Evolutionary conservation across 1,140 invertebrate genomes (phyloP).

Genomic region (Drosophila pseudoananassae): DNA sequence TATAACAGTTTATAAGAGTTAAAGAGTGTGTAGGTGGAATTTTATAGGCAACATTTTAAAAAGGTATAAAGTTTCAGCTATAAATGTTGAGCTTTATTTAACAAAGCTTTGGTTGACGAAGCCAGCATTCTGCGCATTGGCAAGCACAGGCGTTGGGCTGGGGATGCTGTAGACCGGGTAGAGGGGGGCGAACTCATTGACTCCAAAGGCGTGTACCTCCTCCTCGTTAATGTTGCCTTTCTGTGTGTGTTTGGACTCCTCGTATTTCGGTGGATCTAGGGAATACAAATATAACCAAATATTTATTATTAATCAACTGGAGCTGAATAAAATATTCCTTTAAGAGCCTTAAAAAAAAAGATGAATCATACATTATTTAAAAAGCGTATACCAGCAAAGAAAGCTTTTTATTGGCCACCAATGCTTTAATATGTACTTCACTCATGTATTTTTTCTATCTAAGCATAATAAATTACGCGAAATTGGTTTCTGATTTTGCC

Average conservation of each 20-base stretch:
- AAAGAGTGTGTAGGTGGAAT: neutral
- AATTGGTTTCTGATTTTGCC: neutral
- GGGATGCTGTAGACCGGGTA: constrained; percentile 79
- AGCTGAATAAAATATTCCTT: neutral
- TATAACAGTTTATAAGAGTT: neutral
- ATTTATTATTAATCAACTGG: neutral
- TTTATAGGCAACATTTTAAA: constrained; percentile 1
- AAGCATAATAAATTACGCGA: neutral
- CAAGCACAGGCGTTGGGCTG: constrained; percentile 57
- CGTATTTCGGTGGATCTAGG: constrained; percentile 63
- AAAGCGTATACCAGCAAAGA: neutral
- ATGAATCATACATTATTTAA: neutral
- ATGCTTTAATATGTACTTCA: neutral
- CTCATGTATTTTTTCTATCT: neutral
- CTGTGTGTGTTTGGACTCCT: constrained; percentile 62
- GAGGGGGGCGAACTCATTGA: constrained; percentile 72
- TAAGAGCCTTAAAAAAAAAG: neutral
- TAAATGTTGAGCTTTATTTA: constrained; percentile 17
- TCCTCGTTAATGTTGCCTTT: constrained; percentile 79
- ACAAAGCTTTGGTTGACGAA: constrained; percentile 61
- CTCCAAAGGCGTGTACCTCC: constrained; percentile 69
- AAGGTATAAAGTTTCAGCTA: neutral
- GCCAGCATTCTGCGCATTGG: constrained; percentile 49
- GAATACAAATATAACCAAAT: neutral
- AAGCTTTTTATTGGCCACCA: neutral